Base-by-base conservation (phyloP, 2,888 invertebrate species). In the Pilophorus perplexus region DNA sequence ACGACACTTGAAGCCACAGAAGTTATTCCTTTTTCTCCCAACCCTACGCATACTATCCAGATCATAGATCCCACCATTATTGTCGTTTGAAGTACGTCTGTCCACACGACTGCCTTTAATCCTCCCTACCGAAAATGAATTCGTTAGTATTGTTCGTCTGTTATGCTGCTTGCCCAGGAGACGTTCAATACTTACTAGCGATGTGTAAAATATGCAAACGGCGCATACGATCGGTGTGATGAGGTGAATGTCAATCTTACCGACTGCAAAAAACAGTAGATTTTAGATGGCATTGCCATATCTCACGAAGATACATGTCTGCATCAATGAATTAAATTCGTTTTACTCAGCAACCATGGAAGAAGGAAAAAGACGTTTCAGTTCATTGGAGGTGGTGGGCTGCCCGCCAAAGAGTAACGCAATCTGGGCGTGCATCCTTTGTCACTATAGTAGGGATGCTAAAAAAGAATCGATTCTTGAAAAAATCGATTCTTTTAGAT, bases 151-250 rank as follows among this genome's bases (percentile, higher is more conserved):
- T 5, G 14, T 44, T 6, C 44, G 14, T 44, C 8, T 44, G n/a
- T 18, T 6, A 10, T 44, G n/a, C 14, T 10, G n/a, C 59, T 14
- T 42, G 55, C n/a, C n/a, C n/a, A n/a, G n/a, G n/a, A n/a, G n/a
- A n/a, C n/a, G n/a, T n/a, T n/a, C n/a, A n/a, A n/a, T n/a, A 82
- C 87, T 85, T 80, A 90, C 91, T 77, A 91, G 77, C 68, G 92
- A 89, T 0, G 94, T 94, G 78, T 95, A 95, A 79, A 94, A 92
- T 71, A 92, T 93, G 79, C 92, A 92, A n/a, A 92, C 89, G 2
- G 40, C 42, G 25, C 59, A 59, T 6, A 59, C 59, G 6, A 42
- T 42, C 1, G 59, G 59, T 8, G 59, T 59, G 1, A 59, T 59
- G 1, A 59, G 42, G 33, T 59, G 59, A 1, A 59, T 59, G 23